phyloP scores from a whole-genome alignment of 2,888 invertebrate species.

The Petrolisthes manimaculis region DNA sequence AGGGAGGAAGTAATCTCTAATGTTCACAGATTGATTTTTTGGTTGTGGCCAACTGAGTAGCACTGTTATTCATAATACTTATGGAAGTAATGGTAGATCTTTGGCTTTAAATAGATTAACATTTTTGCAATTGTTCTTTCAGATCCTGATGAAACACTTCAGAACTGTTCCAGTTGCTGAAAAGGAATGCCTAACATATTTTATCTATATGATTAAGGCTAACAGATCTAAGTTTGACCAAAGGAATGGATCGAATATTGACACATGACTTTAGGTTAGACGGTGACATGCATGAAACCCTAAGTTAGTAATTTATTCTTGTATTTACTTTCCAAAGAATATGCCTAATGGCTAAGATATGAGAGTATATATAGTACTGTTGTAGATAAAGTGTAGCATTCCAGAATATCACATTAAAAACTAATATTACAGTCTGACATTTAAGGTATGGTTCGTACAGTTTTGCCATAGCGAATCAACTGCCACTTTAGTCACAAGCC shows the following conservation, averaged over 20 bases:
- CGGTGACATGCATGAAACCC: not conserved
- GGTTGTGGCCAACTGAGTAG: too few relatives aligned
- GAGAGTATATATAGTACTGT: not conserved
- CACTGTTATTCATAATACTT: too few relatives aligned
- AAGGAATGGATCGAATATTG: conserved; percentile 60
- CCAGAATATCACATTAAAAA: too few relatives aligned
- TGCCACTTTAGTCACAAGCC: too few relatives aligned
- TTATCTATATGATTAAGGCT: conserved; percentile 95
- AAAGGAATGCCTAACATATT: conserved; percentile 93
- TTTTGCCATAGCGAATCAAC: too few relatives aligned
- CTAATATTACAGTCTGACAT: too few relatives aligned
- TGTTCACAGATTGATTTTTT: too few relatives aligned
- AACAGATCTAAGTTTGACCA: conserved; percentile 72
- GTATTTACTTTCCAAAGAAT: not conserved
- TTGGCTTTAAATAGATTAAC: not conserved
- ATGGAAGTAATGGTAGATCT: too few relatives aligned
- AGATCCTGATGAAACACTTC: conserved; percentile 95
- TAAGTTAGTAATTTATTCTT: conserved; percentile 12
- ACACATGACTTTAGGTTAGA: conserved; percentile 41
- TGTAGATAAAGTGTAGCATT: too few relatives aligned
- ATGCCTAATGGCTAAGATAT: not conserved
- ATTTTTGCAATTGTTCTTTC: conserved; percentile 70
- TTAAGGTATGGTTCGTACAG: too few relatives aligned
- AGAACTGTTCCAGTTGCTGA: conserved; percentile 94
- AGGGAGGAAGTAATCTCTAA: too few relatives aligned